Conservation (phyloP, 2,113 vertebrate genomes). For the Ovibos moschatus region DNA sequence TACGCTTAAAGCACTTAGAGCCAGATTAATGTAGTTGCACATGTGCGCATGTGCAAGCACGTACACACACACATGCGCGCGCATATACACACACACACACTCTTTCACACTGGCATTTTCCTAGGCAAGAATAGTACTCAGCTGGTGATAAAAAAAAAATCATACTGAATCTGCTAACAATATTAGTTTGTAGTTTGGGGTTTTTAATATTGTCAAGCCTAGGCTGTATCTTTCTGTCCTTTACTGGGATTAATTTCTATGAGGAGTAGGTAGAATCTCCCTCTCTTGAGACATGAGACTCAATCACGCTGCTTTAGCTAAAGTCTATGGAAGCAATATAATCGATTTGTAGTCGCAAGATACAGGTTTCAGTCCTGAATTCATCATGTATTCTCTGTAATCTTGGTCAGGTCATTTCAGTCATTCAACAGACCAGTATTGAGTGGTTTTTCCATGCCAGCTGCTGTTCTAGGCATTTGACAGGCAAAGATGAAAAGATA, state of each 20-base stretch:
- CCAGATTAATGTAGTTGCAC: not conserved
- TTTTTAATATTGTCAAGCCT: not conserved
- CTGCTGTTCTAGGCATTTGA: not conserved
- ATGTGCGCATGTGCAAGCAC: rapidly evolving
- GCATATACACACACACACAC: not conserved
- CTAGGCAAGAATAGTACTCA: not conserved
- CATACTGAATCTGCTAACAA: not conserved
- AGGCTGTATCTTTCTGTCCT: not conserved
- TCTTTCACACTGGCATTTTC: not conserved
- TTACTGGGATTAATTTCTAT: not conserved
- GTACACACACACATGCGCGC: rapidly evolving
- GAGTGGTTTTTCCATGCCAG: not conserved
- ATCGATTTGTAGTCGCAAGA: not conserved
- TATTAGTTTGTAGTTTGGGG: not conserved
- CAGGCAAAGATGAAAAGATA: not conserved
- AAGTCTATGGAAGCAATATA: not conserved
- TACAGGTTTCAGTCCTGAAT: not conserved
- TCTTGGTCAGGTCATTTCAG: not conserved
- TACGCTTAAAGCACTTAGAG: slow-evolving; percentile 12
- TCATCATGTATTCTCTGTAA: not conserved
- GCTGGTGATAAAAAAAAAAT: not conserved
- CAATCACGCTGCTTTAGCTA: not conserved
- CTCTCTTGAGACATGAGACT: not conserved
- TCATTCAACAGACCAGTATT: not conserved
- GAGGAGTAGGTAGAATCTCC: not conserved